Conservation (phyloP, 2,113 vertebrate genomes). For the Oncorhynchus gorbuscha region DNA sequence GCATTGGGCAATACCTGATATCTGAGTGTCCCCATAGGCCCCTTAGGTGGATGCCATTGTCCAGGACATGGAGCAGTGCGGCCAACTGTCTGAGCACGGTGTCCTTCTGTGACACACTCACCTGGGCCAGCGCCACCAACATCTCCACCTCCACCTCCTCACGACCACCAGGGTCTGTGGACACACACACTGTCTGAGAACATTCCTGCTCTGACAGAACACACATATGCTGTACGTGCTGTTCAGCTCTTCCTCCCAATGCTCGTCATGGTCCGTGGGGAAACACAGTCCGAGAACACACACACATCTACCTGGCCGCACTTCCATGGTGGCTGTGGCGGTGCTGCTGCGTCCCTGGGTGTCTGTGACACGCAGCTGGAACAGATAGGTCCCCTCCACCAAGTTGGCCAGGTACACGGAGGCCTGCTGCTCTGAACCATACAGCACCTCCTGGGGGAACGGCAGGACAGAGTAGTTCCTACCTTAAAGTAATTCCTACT, state of each 20-base stretch:
- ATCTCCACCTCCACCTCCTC: conserved; percentile 89
- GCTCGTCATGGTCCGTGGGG: not conserved
- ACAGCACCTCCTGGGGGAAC: conserved; percentile 79
- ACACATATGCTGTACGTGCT: not conserved
- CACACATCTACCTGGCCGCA: conserved; percentile 78
- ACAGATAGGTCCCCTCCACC: conserved; percentile 87
- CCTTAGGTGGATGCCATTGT: conserved; percentile 80
- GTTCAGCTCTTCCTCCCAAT: not conserved
- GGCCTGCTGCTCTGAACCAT: conserved; percentile 73
- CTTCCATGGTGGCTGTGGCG: conserved; percentile 84
- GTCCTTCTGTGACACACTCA: conserved; percentile 81
- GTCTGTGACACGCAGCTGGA: conserved; percentile 81
- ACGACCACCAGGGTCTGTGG: conserved; percentile 65
- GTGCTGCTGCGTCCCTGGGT: conserved; percentile 75
- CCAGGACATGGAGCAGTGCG: conserved; percentile 81
- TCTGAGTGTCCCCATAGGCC: conserved; percentile 83
- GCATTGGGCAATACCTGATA: conserved; percentile 78
- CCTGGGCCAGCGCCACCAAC: conserved; percentile 80
- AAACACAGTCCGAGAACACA: not conserved
- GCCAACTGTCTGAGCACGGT: conserved; percentile 84
- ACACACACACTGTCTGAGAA: conserved; percentile 8
- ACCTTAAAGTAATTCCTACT: not conserved
- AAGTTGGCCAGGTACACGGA: conserved; percentile 83
- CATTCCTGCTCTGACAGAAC: not conserved
- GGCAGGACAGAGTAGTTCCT: not conserved